Conservation (phyloP, 2,113 vertebrate species). For the Anguilla japonica region DNA sequence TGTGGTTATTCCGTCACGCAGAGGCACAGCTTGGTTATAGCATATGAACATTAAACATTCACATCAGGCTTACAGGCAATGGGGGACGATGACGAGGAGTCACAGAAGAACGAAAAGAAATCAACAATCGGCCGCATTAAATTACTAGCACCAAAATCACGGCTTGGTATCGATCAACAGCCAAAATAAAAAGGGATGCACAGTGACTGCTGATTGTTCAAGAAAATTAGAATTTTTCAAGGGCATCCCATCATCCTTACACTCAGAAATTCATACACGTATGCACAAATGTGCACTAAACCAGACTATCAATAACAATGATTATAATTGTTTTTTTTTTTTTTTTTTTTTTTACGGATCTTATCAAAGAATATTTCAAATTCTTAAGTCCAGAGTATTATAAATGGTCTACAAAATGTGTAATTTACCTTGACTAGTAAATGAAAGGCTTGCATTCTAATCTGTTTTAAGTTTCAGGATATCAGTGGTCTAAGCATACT, state of each 20-base stretch:
- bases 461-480: constrained; percentile 11
- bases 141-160: constrained; percentile 23
- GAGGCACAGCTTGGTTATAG: background rate
- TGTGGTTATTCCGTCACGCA: background rate
- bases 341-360: background rate
- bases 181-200: background rate
- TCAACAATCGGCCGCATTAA: background rate
- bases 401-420: background rate
- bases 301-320: background rate
- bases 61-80: background rate
- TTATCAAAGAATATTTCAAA: background rate
- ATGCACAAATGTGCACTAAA: background rate
- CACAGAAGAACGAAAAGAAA: background rate
- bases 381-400: background rate
- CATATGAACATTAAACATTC: background rate
- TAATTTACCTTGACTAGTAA: constrained; percentile 26
- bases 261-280: background rate
- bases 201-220: background rate
- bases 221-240: background rate
- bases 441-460: background rate
- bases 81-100: background rate
- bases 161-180: constrained; percentile 13
- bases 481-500: background rate
- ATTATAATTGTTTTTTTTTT: no score
- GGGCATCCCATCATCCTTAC: background rate